phyloP scores from a whole-genome alignment of 2,797 vertebrate species.

The Halcyon chelicuti region DNA sequence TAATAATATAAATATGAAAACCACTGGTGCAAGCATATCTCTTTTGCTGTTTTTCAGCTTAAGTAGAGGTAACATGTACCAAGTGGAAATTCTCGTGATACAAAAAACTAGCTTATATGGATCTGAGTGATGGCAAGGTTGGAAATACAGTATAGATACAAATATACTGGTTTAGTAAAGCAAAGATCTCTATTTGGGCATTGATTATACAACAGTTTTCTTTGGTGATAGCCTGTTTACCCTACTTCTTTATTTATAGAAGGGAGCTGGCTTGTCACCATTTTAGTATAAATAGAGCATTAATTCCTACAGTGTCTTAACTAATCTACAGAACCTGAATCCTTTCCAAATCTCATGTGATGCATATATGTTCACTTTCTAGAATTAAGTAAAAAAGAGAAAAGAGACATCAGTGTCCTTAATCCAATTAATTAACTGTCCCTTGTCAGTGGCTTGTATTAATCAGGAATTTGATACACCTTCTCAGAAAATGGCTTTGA shows the following conservation, averaged over 20 bases:
- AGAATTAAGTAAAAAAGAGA: neutral
- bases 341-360: neutral
- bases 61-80: neutral
- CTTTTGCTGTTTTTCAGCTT: neutral
- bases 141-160: neutral
- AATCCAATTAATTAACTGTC: neutral
- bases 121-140: neutral
- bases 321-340: neutral
- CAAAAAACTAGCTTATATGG: neutral
- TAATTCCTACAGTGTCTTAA: neutral
- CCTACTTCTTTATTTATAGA: neutral
- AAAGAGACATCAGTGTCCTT: neutral
- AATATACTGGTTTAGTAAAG: neutral
- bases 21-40: neutral
- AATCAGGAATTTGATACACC: neutral
- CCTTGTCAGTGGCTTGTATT: neutral
- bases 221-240: neutral
- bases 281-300: neutral
- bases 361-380: neutral
- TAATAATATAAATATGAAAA: neutral
- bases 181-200: neutral
- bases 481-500: neutral
- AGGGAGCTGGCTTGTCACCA: neutral
- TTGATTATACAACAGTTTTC: neutral
- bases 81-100: neutral